Percentiles rank a stretch among this genome's conserved stretches.
Evolutionary conservation across 2,797 vertebrate species (phyloP).

Genomic region (Catharus ustulatus): DNA sequence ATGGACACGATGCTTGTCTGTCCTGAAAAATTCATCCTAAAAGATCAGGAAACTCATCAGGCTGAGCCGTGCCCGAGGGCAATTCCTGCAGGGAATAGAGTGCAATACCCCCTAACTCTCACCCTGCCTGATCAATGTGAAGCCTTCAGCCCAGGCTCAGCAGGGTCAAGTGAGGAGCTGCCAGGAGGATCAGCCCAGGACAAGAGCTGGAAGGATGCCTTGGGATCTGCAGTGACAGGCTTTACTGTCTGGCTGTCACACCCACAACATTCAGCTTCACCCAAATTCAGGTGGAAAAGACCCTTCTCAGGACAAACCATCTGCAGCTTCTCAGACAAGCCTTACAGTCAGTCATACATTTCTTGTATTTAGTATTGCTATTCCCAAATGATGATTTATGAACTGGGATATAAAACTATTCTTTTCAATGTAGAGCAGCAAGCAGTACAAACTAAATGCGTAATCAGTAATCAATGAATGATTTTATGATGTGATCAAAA

Average conservation of each 20-base stretch:
- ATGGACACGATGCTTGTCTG: not conserved
- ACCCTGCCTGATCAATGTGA: not conserved
- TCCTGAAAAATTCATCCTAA: not conserved
- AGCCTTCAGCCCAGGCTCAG: not conserved
- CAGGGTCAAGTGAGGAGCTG: not conserved
- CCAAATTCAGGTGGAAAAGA: not conserved
- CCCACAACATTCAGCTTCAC: not conserved
- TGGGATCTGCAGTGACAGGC: not conserved
- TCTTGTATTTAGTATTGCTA: not conserved
- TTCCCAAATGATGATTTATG: not conserved
- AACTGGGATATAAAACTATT: not conserved
- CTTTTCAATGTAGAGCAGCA: not conserved
- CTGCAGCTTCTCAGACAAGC: not conserved
- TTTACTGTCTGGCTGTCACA: not conserved
- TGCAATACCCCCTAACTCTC: not conserved
- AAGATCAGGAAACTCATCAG: not conserved
- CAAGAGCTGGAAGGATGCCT: not conserved
- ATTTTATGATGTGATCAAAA: not conserved
- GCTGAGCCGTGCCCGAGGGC: not conserved
- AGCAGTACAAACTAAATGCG: not conserved
- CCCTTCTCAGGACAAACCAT: not conserved
- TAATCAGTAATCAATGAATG: not conserved
- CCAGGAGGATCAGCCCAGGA: not conserved
- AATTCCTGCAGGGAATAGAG: not conserved
- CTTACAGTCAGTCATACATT: not conserved